Evolutionary conservation across 1,140 invertebrate species (phyloP).

Genomic region (Carposina sasakii): DNA sequence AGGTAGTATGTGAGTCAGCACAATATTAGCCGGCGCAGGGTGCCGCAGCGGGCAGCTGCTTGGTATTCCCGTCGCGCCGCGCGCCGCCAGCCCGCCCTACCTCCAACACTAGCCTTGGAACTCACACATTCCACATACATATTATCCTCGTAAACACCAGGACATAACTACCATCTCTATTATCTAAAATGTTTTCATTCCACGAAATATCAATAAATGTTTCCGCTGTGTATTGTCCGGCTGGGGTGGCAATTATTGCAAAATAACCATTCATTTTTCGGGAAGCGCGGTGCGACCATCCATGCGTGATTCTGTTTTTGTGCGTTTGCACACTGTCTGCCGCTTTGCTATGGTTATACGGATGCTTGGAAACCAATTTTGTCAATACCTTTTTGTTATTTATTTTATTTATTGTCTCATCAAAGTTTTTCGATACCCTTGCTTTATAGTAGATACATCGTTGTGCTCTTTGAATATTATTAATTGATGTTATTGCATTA

Average conservation of each 20-base stretch:
- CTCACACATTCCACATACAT: not conserved
- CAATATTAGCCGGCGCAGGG: slow-evolving; percentile 45
- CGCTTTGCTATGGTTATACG: slow-evolving; percentile 2
- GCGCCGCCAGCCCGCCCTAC: slow-evolving; percentile 35
- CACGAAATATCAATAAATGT: slow-evolving; percentile 26
- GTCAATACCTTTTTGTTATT: not conserved
- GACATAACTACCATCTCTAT: no score
- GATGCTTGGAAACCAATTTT: not conserved
- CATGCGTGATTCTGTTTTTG: slow-evolving; percentile 69
- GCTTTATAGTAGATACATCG: slow-evolving; percentile 60
- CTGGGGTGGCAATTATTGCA: slow-evolving; percentile 58
- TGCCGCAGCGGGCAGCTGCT: slow-evolving; percentile 27
- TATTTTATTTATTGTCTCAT: not conserved
- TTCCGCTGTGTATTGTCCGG: slow-evolving; percentile 28
- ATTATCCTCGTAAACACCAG: not conserved
- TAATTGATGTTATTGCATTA: not conserved
- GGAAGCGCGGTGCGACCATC: slow-evolving; percentile 49
- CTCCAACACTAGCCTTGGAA: slow-evolving; percentile 11
- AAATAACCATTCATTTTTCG: slow-evolving; percentile 67
- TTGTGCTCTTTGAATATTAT: slow-evolving; percentile 31
- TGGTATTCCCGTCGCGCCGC: slow-evolving; percentile 47
- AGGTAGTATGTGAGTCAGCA: slow-evolving; percentile 52
- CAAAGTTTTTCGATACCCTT: not conserved
- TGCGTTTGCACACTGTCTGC: slow-evolving; percentile 65
- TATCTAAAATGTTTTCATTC: slow-evolving; percentile 17